Conservation (phyloP, 2,113 vertebrate genomes). For the Ophthalmolycus amberensis region DNA sequence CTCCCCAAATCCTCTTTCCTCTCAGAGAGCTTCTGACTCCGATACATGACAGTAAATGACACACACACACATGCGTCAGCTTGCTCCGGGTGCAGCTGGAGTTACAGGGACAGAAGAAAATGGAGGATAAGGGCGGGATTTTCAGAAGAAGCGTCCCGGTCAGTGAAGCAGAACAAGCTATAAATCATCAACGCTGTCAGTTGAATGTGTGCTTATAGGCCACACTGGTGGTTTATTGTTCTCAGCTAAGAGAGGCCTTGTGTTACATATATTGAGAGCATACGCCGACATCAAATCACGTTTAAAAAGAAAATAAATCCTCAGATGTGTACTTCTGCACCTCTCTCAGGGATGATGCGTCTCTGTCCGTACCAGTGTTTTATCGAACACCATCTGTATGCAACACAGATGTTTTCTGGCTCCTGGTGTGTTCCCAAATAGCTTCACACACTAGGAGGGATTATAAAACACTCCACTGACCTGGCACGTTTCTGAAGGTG, state of each 20-base stretch:
- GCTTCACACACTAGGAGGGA: constrained; percentile 49
- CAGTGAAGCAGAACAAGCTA: constrained; percentile 28
- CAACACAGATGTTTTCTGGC: constrained; percentile 57
- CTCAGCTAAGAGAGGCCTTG: constrained; percentile 30
- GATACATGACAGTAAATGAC: constrained; percentile 32
- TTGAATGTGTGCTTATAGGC: constrained; percentile 16
- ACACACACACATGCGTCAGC: constrained; percentile 13
- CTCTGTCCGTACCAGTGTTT: constrained; percentile 46
- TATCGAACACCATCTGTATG: constrained; percentile 56
- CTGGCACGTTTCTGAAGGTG: constrained; percentile 49
- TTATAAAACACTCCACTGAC: constrained; percentile 57
- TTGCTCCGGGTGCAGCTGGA: constrained; percentile 1
- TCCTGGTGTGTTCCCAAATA: constrained; percentile 51
- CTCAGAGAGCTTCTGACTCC: constrained; percentile 2
- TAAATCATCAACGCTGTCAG: constrained; percentile 33
- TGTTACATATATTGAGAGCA: constrained; percentile 23
- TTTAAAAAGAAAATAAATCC: not conserved
- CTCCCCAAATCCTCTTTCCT: constrained; percentile 26
- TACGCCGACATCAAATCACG: constrained; percentile 29
- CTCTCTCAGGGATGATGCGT: constrained; percentile 57
- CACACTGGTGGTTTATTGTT: constrained; percentile 37
- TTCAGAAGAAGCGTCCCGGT: constrained; percentile 30
- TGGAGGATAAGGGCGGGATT: constrained; percentile 36
- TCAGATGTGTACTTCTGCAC: constrained; percentile 42
- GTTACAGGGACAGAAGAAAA: constrained; percentile 6